Percentiles rank a stretch among this genome's conserved stretches.
Conservation (phyloP, 2,797 vertebrate species). For the Ceyx erithaca region DNA sequence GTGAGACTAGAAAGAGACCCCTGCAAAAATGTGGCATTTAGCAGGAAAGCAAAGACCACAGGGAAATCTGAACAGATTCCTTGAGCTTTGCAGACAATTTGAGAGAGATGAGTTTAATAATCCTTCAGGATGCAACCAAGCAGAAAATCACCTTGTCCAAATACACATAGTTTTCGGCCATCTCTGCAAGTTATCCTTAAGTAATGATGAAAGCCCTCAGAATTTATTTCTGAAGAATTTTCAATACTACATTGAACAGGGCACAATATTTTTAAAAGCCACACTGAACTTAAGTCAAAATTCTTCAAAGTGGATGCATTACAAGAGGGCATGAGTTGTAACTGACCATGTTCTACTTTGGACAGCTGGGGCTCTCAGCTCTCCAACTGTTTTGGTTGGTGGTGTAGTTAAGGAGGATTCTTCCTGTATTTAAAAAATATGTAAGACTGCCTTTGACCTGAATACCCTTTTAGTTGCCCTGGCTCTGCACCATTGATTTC, state of each 20-base stretch:
- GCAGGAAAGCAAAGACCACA: not conserved
- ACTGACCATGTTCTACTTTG: not conserved
- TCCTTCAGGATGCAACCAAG: not conserved
- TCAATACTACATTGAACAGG: not conserved
- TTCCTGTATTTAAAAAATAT: not conserved
- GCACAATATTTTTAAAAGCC: not conserved
- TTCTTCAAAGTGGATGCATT: not conserved
- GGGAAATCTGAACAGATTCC: not conserved
- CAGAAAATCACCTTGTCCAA: slow-evolving; percentile 6
- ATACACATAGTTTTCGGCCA: accelerated
- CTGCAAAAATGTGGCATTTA: not conserved
- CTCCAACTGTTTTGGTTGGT: not conserved
- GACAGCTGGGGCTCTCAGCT: not conserved
- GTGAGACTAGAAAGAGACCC: not conserved
- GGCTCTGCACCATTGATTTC: not conserved
- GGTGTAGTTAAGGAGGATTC: not conserved
- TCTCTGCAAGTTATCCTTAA: not conserved
- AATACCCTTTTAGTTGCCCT: not conserved
- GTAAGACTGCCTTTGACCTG: not conserved
- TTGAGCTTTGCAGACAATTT: not conserved
- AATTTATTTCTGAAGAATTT: not conserved
- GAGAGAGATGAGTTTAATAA: not conserved
- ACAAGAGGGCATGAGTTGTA: not conserved
- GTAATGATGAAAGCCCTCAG: not conserved
- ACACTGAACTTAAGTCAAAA: not conserved